Base-by-base conservation (phyloP, 2,797 vertebrate genomes). In the Champsocephalus gunnari region DNA sequence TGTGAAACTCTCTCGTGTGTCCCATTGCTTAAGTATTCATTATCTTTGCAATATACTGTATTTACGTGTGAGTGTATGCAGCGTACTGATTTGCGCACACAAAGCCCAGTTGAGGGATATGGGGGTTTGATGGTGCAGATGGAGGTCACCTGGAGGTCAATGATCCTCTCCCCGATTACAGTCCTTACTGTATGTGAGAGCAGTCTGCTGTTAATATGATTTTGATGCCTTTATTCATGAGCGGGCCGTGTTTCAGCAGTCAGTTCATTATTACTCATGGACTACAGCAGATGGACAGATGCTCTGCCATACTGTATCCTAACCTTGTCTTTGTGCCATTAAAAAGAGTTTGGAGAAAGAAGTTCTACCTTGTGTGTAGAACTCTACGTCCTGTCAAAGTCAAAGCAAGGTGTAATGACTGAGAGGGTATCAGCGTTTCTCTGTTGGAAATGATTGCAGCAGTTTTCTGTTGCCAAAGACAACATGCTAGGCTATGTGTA, bases 211-310 rank as follows among this genome's bases (percentile, higher is more conserved):
- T 50, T 81, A 69, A 75, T 76, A 53, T 44, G 28, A 43, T 60
- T 77, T 85, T 70, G 59, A 85, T 81, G 71, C 73, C 62, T 82
- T 67, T 47, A 70, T 60, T 63, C 66, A 72, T 21, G 11, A 73
- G 61, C 54, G 57, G 12, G 70, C 50, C 61, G 45, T 48, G 68
- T 60, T 71, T 70, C 44, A 71, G 48, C 63, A 71, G 80, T 71
- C 73, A 73, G 64, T 87, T 75, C 50, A 72, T 83, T 72, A 78
- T 78, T 69, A 82, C 67, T 75, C 24, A 71, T 54, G 53, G 57
- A 75, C 45, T 59, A 41, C 47, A 71, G 47, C 48, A 28, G 21
- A 49, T 75, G 66, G 73, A 82, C 84, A 83, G 79, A 78, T 89
- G 73, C 72, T 83, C 62, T 41, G 50, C 67, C 53, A 64, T 66